Base-by-base conservation (phyloP, 1,140 invertebrate genomes). In the Caenorhabditis elegans region DNA sequence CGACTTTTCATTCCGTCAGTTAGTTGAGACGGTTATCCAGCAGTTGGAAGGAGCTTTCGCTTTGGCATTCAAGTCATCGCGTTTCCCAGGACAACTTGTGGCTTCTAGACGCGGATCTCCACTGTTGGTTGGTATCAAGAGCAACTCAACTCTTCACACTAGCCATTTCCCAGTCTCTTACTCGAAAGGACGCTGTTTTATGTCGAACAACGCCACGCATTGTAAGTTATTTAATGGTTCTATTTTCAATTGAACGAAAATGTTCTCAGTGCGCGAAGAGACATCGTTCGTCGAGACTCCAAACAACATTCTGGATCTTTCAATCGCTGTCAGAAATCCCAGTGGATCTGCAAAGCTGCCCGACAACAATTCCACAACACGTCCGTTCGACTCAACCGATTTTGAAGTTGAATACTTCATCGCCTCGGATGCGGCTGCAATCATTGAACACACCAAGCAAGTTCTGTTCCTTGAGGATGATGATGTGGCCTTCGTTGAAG, bases 341-440 rank as follows among this genome's bases (percentile, higher is more conserved):
- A 76, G 76, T 36, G 80, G 34, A 22, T 49, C 36, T 4, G 80
- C 22, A 4, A 60, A 70, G 60, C 36, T 48, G n/a, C 26, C 70
- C 28, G 60, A 84, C 46, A 82, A 31, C 80, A 82, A 46, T n/a
- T 51, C 76, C 4, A 26, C 76, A 11, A 46, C 97, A 89, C 93
- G 95, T 89, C 95, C 95, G 0, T 91, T 95, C 77, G 91, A 91
- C 19, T 19, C 83, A 22, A 95, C 96, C 87, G 93, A 95, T 86
- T 95, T 94, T 87, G 94, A 96, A 91, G 95, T 98, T n/a, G 98
- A 99, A 91, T 99, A 98, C 90, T 99, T 99, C 92, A 98, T 99
- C 92, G 97, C 98, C 28, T 98, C 96, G 0, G 98, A 99, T 92
- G 97, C 97, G 3, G 49, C 82, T 17, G 82, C 82, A 36, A 83